Evolutionary conservation across 2,797 vertebrate genomes (phyloP), one percentile per base, ranked within the genome.

Genomic region (Gila robusta): DNA sequence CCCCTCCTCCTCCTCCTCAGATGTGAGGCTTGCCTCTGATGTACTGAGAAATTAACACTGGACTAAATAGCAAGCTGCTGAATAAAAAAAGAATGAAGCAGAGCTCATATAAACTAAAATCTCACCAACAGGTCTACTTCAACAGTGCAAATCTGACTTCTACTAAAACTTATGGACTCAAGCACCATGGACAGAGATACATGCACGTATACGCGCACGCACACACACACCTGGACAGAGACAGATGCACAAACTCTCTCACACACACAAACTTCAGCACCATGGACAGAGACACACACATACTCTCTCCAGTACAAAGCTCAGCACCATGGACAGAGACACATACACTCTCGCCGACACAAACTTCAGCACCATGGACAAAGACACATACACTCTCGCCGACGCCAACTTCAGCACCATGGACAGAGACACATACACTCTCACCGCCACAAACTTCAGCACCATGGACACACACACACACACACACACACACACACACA

Each of bases 151-250:
- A 52, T 52, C 28, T 32, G 32, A 56, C 10, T 56, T 37, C 32
- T 14, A 19, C 72, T 32, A 74, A 8, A 32, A 23, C 1, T 2
- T 23, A 21, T 37, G 4, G 11, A 64, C 69, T n/a, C n/a, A 32
- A 72, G 62, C 70, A 80, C 70, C 49, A 80, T 69, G 79, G 78
- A 79, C 79, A 88, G 66, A 74, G 37, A 52, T 73, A 79, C 9
- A 19, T 6, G 32, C 4, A 49, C 67, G 28, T 32, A 32, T 32
- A 32, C 2, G 28, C 28, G 28, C 28, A 32, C 28, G 28, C 28
- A 16, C 12, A 49, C 54, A 39, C 37, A 39, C 32, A 32, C 32
- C 32, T 32, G 2, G 32, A 37, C 37, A 37, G 37, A 37, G 4
- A 5, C 6, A 39, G 6, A 39, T 6, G 6, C 37, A 6, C 32